Evolutionary conservation across 2,113 vertebrate genomes (phyloP).

Genomic region (Verasper variegatus): DNA sequence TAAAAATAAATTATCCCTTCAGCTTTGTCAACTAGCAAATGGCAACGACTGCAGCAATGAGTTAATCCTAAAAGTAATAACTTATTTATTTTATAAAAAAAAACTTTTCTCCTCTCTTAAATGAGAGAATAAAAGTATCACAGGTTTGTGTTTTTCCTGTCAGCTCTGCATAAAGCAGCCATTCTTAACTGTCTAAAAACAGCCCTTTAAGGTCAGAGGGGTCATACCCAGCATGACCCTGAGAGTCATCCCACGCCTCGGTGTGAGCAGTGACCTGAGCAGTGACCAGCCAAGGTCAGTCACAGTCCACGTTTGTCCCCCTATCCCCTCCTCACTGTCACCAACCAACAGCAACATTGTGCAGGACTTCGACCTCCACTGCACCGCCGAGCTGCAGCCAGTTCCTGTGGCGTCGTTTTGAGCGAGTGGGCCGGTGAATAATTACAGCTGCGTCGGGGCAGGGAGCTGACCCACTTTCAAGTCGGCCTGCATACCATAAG

Average conservation of each 20-base stretch:
- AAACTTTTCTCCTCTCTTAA: too few relatives aligned
- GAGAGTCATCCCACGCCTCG: slow-evolving; percentile 1
- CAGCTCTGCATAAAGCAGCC: not conserved
- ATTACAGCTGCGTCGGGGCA: slow-evolving; percentile 21
- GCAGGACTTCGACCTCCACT: slow-evolving; percentile 22
- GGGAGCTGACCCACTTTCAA: slow-evolving; percentile 25
- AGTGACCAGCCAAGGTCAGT: slow-evolving; percentile 13
- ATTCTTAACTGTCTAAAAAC: not conserved
- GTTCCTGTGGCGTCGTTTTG: slow-evolving; percentile 18
- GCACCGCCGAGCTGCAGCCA: not conserved
- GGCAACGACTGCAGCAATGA: not conserved
- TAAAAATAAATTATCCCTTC: slow-evolving; percentile 23
- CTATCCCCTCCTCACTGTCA: slow-evolving; percentile 19
- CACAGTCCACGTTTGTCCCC: slow-evolving; percentile 27
- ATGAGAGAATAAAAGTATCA: not conserved
- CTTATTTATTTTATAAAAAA: too few relatives aligned
- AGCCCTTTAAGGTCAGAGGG: slow-evolving; percentile 10
- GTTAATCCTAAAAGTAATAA: not conserved
- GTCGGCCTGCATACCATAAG: slow-evolving; percentile 13
- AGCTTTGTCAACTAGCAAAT: slow-evolving; percentile 18
- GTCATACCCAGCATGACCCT: slow-evolving; percentile 15
- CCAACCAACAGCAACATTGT: not conserved
- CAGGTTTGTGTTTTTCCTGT: not conserved
- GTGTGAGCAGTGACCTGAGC: slow-evolving; percentile 36
- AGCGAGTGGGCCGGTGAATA: slow-evolving; percentile 28